Conservation (phyloP, 2,888 invertebrate genomes). For the Sialis lutaria region DNA sequence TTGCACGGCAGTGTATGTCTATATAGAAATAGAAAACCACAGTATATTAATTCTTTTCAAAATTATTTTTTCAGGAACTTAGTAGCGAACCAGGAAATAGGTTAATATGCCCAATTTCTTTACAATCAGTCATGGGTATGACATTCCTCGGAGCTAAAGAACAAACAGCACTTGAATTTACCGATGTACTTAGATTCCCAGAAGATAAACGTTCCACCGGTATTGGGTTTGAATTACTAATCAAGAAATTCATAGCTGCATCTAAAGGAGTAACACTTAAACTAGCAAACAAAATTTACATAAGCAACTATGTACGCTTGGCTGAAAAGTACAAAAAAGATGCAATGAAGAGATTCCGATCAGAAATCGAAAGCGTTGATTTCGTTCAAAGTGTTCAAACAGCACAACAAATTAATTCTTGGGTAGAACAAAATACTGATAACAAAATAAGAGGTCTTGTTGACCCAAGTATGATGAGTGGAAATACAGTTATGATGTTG, state of each 20-base stretch:
- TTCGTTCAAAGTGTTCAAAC: conserved; percentile 13
- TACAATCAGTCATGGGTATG: conserved; percentile 18
- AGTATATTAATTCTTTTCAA: not conserved
- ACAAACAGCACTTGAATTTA: conserved; percentile 16
- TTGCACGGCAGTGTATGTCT: no score
- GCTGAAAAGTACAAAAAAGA: not conserved
- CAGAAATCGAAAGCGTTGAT: conserved; percentile 13
- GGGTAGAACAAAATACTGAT: conserved; percentile 21
- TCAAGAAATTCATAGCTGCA: not conserved
- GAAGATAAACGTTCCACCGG: conserved; percentile 5
- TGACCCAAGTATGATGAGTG: conserved; percentile 11
- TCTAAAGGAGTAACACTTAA: conserved; percentile 2
- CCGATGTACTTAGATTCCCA: conserved; percentile 11
- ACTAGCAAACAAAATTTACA: not conserved
- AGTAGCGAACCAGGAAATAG: conserved; percentile 14
- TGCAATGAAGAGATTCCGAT: not conserved
- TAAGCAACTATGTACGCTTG: not conserved
- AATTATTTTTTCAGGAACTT: conserved; percentile 10
- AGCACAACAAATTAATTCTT: conserved; percentile 18
- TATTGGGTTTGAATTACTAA: conserved; percentile 8
- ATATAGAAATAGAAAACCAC: no score
- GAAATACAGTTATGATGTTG: conserved; percentile 16
- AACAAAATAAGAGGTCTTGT: conserved; percentile 19
- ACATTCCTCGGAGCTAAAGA: conserved; percentile 18
- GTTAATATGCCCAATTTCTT: conserved; percentile 19